A percentile compares a stretch with the other conserved stretches of the same genome.
Conservation (phyloP, 2,113 vertebrate species). For the Poecilia latipinna region DNA sequence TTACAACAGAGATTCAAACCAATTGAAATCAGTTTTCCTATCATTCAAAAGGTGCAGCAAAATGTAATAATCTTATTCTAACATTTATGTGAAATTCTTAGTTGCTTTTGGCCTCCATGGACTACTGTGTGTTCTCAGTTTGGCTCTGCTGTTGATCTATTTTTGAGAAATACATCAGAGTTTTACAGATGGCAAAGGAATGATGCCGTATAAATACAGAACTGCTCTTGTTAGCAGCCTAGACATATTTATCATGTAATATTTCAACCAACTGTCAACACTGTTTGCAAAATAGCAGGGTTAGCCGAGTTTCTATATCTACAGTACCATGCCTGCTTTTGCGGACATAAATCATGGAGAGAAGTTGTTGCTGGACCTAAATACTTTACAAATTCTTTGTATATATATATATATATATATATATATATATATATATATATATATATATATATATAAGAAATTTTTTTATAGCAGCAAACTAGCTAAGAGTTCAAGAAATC, state of each 20-base stretch:
- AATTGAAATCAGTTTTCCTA: neutral
- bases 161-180: constrained; percentile 18
- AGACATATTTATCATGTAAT: neutral
- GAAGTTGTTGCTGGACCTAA: neutral
- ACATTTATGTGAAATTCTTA: neutral
- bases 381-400: neutral
- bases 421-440: too few relatives aligned
- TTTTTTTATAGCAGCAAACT: too few relatives aligned
- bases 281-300: neutral
- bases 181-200: constrained; percentile 7
- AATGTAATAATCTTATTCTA: neutral
- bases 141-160: constrained; percentile 1
- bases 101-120: neutral
- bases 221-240: constrained; percentile 2
- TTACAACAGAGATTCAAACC: neutral
- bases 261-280: neutral
- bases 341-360: neutral
- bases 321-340: neutral
- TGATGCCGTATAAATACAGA: neutral
- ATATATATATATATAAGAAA: too few relatives aligned
- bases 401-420: too few relatives aligned
- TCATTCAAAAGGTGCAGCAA: neutral
- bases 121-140: constrained; percentile 4
- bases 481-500: too few relatives aligned
- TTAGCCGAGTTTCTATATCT: neutral